Evolutionary conservation across 2,888 invertebrate genomes (phyloP).

Genomic region (Nasonovia ribisnigri): DNA sequence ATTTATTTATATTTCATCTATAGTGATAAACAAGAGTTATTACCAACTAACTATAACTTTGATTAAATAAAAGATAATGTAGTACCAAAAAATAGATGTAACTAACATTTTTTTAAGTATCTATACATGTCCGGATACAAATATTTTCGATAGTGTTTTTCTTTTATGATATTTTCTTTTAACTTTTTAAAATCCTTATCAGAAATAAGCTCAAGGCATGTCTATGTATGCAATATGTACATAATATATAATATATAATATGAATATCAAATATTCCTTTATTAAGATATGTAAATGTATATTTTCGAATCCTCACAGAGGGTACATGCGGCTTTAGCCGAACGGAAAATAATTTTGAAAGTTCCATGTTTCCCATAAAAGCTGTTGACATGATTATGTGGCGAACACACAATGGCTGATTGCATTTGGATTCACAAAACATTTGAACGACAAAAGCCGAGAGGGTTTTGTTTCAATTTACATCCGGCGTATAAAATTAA

Average conservation of each 20-base stretch:
- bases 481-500: constrained; percentile 58
- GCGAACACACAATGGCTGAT: constrained; percentile 21
- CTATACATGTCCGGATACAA: not conserved
- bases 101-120: not conserved
- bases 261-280: constrained; percentile 24
- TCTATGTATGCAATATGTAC: not conserved
- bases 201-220: not conserved
- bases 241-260: not conserved
- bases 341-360: constrained; percentile 42
- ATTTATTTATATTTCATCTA: not conserved
- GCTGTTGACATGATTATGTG: constrained; percentile 28
- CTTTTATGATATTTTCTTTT: not conserved
- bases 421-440: constrained; percentile 44
- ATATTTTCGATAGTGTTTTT: not conserved
- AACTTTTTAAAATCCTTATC: not conserved
- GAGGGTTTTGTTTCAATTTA: constrained; percentile 55
- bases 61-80: not conserved
- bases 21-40: not conserved
- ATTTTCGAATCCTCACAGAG: constrained; percentile 11
- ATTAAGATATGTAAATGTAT: not conserved
- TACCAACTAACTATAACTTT: not conserved
- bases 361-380: constrained; percentile 17
- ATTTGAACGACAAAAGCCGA: constrained; percentile 47
- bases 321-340: not conserved
- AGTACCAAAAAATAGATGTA: not conserved